Conservation (phyloP, 2,888 invertebrate genomes). For the Strigamia crassipes region DNA sequence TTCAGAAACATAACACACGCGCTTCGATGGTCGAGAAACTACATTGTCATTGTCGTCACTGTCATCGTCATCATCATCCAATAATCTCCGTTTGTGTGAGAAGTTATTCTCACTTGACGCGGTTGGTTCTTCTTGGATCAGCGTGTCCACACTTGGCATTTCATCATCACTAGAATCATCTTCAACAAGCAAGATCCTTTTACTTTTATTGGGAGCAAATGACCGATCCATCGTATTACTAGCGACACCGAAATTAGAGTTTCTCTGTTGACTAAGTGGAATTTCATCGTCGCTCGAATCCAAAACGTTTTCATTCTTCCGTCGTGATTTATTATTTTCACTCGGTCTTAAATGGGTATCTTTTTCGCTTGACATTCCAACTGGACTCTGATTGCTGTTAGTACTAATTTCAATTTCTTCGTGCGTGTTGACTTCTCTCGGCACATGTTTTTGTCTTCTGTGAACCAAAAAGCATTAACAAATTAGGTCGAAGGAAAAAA, state of each 20-base stretch:
- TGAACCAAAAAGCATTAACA: not conserved
- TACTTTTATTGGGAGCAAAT: not conserved
- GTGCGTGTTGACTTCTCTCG: not conserved
- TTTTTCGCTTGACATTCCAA: not conserved
- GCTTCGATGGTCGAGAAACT: not conserved
- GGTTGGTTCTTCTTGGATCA: not conserved
- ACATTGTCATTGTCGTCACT: not conserved
- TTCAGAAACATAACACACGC: not conserved
- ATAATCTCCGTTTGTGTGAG: not conserved
- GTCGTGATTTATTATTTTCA: not conserved
- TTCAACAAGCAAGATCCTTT: not conserved
- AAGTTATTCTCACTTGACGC: not conserved
- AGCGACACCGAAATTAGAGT: not conserved
- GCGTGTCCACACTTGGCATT: not conserved
- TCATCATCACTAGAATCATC: not conserved
- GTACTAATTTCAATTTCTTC: not conserved
- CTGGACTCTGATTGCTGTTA: not conserved
- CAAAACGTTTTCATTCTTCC: not conserved
- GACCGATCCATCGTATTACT: not conserved
- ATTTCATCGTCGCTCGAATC: not conserved
- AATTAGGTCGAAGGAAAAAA: not conserved
- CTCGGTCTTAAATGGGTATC: not conserved
- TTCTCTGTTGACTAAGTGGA: not conserved
- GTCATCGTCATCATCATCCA: not conserved
- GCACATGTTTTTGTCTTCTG: not conserved